phyloP scores from a whole-genome alignment of 2,888 invertebrate genomes.

The Thymelicus sylvestris region DNA sequence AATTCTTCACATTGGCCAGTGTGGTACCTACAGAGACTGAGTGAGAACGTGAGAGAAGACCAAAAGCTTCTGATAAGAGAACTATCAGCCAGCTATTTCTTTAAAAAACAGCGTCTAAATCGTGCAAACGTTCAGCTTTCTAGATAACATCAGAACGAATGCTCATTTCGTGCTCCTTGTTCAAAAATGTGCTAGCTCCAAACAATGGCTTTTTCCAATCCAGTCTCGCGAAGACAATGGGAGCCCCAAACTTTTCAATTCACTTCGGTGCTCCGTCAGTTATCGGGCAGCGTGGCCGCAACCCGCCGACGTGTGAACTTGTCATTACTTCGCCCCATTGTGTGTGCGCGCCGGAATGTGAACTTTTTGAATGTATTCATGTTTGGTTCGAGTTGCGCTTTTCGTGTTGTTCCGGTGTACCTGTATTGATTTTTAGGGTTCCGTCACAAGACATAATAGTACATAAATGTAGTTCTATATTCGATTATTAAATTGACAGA shows the following conservation, averaged over 20 bases:
- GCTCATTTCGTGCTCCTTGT: background rate
- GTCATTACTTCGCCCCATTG: slow-evolving; percentile 52
- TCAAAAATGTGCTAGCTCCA: background rate
- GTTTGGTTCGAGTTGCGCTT: slow-evolving; percentile 6
- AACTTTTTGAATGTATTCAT: slow-evolving; percentile 8
- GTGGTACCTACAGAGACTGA: too few relatives aligned
- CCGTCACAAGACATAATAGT: too few relatives aligned
- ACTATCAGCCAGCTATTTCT: background rate
- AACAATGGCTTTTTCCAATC: background rate
- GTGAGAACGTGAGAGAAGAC: too few relatives aligned
- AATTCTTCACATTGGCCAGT: too few relatives aligned
- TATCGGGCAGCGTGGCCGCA: background rate
- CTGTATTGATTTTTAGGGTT: slow-evolving; percentile 1
- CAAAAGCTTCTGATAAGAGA: background rate
- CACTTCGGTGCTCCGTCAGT: background rate
- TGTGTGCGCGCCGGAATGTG: slow-evolving; percentile 45
- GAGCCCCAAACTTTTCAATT: slow-evolving; percentile 4
- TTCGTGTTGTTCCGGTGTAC: background rate
- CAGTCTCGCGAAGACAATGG: slow-evolving; percentile 1
- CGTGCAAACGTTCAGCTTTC: too few relatives aligned
- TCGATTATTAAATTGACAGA: slow-evolving; percentile 16
- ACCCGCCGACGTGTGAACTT: slow-evolving; percentile 48
- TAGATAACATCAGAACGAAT: background rate
- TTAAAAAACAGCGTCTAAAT: too few relatives aligned
- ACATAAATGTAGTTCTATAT: background rate